Percentiles rank a stretch among this genome's conserved stretches.
These are phyloP conservation scores for Drosophila maculinotata DNA, from an alignment of 2,888 invertebrate genomes.

Conservation along the genomic window DNA sequence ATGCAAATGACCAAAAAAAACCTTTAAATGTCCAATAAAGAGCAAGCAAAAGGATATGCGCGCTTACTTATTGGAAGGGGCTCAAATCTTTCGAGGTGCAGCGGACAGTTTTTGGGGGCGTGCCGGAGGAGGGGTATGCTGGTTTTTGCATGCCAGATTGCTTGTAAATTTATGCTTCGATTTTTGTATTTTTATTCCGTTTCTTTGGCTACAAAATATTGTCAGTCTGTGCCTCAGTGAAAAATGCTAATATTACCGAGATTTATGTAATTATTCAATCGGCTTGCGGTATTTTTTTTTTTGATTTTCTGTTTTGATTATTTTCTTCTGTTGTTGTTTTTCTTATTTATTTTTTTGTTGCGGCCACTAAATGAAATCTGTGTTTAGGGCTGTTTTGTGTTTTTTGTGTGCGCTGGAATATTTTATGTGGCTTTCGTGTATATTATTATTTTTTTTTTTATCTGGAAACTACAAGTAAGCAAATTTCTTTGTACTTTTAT, in stretches of 20 bases:
- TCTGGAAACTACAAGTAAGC: constrained; percentile 10
- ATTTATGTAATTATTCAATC: constrained; percentile 81
- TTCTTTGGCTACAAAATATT: constrained; percentile 46
- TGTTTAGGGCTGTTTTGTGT: constrained; percentile 45
- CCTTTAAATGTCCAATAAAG: constrained; percentile 81
- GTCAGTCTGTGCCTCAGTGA: too few relatives aligned
- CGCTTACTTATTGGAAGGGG: constrained; percentile 1
- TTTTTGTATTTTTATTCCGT: constrained; percentile 50
- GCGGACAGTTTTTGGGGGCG: background rate
- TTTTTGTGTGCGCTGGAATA: constrained; percentile 38
- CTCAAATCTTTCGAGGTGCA: background rate
- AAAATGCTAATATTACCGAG: constrained; percentile 74
- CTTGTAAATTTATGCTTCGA: constrained; percentile 80
- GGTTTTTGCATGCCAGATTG: constrained; percentile 56
- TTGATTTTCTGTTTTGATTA: constrained; percentile 20
- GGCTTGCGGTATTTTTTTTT: constrained; percentile 53
- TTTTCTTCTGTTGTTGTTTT: constrained; percentile 19
- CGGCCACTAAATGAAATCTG: constrained; percentile 62
- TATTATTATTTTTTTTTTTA: constrained; percentile 7
- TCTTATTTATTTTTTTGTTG: constrained; percentile 27
- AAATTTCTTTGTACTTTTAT: constrained; percentile 22
- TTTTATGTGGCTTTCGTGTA: constrained; percentile 44
- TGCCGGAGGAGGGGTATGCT: constrained; percentile 12
- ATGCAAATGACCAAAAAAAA: constrained; percentile 74
- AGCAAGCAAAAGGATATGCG: constrained; percentile 29